Base-by-base conservation (phyloP, 2,888 invertebrate genomes). In the Lingula anatina region DNA sequence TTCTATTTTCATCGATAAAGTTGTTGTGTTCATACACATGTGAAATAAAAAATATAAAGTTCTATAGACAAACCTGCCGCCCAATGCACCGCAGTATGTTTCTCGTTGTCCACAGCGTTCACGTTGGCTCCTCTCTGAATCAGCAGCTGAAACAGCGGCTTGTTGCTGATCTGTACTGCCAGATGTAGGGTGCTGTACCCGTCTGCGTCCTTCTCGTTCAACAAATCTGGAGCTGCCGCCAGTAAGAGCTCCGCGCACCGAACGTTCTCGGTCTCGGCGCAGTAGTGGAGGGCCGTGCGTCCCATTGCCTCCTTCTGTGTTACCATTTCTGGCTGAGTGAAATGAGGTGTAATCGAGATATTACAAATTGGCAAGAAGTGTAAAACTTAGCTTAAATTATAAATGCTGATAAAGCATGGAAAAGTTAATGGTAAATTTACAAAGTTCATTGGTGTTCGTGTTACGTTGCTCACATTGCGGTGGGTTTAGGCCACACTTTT, bases 1-100 rank as follows among this genome's bases (percentile, higher is more conserved):
- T n/a, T n/a, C n/a, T n/a, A n/a, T n/a, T n/a, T n/a, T n/a, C n/a
- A n/a, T n/a, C n/a, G n/a, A n/a, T n/a, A n/a, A n/a, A n/a, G n/a
- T n/a, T n/a, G n/a, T n/a, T n/a, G n/a, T n/a, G n/a, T n/a, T n/a
- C n/a, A n/a, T n/a, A n/a, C n/a, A n/a, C n/a, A n/a, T n/a, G n/a
- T n/a, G n/a, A n/a, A 15, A 25, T 26, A 20, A 18, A 31, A 3
- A 12, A 15, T 41, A 25, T 20, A 28, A 5, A 21, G 18, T 5
- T 39, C 3, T 23, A 27, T 39, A 40, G 47, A 38, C 45, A 31
- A 31, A 94, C 95, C 96, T 59, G 95, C 93, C 20, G 97, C 95
- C 97, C 97, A 99, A 77, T 99, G 97, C 9, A 96, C 88, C 41
- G 91, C 89, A 2, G 94, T 91, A 76, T 97, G 97, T 53, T 89